A percentile compares a stretch with the other conserved stretches of the same genome.
These are phyloP conservation scores for Polypedilum pembai DNA, from an alignment of 1,140 invertebrate species.

Conservation along the genomic window DNA sequence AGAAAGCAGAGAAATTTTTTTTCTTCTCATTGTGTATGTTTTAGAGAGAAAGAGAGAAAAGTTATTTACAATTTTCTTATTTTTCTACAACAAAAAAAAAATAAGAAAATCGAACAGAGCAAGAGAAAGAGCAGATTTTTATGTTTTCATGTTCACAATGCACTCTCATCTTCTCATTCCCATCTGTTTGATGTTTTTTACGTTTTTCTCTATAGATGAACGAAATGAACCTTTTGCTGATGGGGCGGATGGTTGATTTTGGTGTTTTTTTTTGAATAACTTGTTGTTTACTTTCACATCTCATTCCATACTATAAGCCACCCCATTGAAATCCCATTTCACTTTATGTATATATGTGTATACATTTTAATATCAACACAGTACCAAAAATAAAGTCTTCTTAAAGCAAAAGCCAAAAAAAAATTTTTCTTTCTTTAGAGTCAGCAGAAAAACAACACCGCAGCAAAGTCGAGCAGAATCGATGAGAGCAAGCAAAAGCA, in stretches of 20 bases:
- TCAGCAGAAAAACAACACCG: not conserved
- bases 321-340: slow-evolving; percentile 2
- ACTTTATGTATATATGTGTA: not conserved
- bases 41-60: too few species aligned
- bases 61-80: too few species aligned
- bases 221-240: not conserved
- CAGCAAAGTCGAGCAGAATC: slow-evolving; percentile 7
- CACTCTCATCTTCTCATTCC: not conserved
- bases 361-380: too few species aligned
- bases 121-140: not conserved
- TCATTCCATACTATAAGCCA: not conserved
- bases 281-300: slow-evolving; percentile 9
- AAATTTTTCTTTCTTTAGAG: too few species aligned
- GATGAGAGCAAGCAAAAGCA: not conserved
- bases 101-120: not conserved
- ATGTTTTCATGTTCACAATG: not conserved
- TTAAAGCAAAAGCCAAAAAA: too few species aligned
- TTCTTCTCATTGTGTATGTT: too few species aligned
- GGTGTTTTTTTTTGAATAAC: not conserved
- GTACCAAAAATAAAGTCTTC: too few species aligned
- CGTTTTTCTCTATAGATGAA: not conserved
- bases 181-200: not conserved
- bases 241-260: not conserved
- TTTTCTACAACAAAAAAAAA: too few species aligned
- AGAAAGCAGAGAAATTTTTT: too few species aligned